Evolutionary conservation across 2,797 vertebrate species (phyloP).

Genomic region (Allobates femoralis): DNA sequence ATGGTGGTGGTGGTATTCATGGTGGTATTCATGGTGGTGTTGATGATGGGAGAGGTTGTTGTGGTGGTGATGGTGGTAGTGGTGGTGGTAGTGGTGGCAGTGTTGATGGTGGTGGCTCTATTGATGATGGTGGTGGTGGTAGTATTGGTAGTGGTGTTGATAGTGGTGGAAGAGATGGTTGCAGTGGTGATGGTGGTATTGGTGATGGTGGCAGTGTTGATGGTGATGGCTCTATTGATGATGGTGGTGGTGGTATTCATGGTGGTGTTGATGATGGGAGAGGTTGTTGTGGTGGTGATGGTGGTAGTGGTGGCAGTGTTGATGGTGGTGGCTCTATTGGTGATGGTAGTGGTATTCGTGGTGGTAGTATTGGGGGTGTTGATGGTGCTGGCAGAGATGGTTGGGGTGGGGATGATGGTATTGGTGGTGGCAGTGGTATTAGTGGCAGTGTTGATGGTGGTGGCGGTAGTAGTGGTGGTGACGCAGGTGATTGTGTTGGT

Average conservation of each 20-base stretch:
- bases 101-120: background rate
- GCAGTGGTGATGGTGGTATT: too few relatives aligned
- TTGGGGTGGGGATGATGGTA: too few relatives aligned
- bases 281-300: too few relatives aligned
- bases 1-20: background rate
- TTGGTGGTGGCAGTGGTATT: too few relatives aligned
- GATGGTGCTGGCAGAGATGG: background rate
- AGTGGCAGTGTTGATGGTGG: background rate
- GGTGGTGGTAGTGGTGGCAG: too few relatives aligned
- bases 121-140: too few relatives aligned
- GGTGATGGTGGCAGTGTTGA: background rate
- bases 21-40: too few relatives aligned
- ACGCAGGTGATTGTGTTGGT: too few relatives aligned
- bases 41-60: too few relatives aligned
- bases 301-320: too few relatives aligned
- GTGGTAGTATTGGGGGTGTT: background rate
- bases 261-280: background rate
- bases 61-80: too few relatives aligned
- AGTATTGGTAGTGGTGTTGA: slow-evolving; percentile 17
- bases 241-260: background rate
- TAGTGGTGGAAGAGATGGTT: background rate
- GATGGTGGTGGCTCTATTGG: slow-evolving; percentile 21
- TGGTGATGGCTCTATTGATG: slow-evolving; percentile 25
- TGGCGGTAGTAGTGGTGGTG: slow-evolving; percentile 28
- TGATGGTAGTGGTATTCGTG: slow-evolving; percentile 15